Percentiles rank a stretch among this genome's conserved stretches.
These are phyloP conservation scores for Brachyistius frenatus DNA, from an alignment of 2,113 vertebrate species.

Conservation along the genomic window DNA sequence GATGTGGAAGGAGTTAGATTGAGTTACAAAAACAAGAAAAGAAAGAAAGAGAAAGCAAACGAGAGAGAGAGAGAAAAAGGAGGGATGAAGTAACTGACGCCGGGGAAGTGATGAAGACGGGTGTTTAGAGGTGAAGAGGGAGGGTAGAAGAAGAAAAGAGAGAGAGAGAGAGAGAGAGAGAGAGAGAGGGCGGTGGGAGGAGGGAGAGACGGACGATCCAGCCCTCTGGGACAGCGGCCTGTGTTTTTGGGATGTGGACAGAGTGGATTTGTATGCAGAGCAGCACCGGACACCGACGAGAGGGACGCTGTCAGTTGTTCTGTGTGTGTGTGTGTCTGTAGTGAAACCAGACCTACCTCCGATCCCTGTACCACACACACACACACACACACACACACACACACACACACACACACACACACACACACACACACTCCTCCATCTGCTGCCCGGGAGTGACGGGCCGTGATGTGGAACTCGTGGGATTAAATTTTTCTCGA, in stretches of 20 bases:
- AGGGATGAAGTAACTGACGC: conserved; percentile 11
- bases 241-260: conserved; percentile 77
- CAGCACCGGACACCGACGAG: conserved; percentile 68
- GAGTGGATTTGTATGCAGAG: conserved; percentile 74
- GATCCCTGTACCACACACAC: conserved; percentile 52
- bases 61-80: neutral
- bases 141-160: conserved; percentile 27
- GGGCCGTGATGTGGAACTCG: conserved; percentile 63
- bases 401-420: no score
- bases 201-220: conserved; percentile 70
- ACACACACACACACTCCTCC: conserved; percentile 48
- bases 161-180: conserved; percentile 36
- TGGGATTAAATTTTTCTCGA: conserved; percentile 62
- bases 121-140: conserved; percentile 44
- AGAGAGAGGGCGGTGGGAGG: conserved; percentile 58
- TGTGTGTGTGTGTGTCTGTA: conserved; percentile 66
- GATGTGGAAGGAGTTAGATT: conserved; percentile 18
- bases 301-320: conserved; percentile 70
- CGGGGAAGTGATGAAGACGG: conserved; percentile 55
- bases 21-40: conserved; percentile 22
- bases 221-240: conserved; percentile 66
- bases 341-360: conserved; percentile 76
- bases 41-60: conserved; percentile 29
- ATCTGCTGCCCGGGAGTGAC: conserved; percentile 63
- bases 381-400: neutral